Percentiles rank a stretch among this genome's conserved stretches.
phyloP scores from a whole-genome alignment of 1,140 invertebrate species.

The Pemphigus obesinymphae region DNA sequence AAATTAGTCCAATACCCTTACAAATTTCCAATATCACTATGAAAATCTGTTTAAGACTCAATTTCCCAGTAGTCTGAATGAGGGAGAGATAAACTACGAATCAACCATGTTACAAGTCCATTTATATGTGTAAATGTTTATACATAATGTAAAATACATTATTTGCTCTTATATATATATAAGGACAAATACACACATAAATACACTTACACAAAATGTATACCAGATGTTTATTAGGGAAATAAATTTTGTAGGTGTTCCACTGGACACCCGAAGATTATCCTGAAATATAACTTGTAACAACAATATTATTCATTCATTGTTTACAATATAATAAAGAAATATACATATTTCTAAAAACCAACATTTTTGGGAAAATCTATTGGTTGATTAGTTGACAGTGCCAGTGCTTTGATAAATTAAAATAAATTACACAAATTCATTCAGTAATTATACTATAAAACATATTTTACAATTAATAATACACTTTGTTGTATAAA shows the following conservation, averaged over 20 bases:
- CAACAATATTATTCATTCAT: conserved; percentile 30
- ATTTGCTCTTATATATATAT: too few relatives aligned
- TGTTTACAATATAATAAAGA: neutral
- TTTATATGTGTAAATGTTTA: neutral
- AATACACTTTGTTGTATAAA: too few relatives aligned
- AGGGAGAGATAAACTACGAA: neutral
- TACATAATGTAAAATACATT: too few relatives aligned
- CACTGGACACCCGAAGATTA: neutral
- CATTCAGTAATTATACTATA: neutral
- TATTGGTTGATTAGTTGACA: neutral
- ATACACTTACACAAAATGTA: neutral
- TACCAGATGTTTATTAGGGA: neutral
- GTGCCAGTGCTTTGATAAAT: conserved; percentile 5
- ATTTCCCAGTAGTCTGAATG: neutral
- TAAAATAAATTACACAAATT: too few relatives aligned
- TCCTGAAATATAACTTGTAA: conserved; percentile 36
- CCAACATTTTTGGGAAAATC: neutral
- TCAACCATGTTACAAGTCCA: neutral
- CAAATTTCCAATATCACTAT: neutral
- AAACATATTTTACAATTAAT: neutral
- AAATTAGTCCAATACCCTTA: neutral
- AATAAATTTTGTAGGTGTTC: conserved; percentile 8
- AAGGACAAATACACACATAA: neutral
- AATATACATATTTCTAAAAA: neutral
- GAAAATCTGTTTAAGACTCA: neutral